Base-by-base conservation (phyloP, 1,140 invertebrate genomes). In the Macrocentrus cingulum region DNA sequence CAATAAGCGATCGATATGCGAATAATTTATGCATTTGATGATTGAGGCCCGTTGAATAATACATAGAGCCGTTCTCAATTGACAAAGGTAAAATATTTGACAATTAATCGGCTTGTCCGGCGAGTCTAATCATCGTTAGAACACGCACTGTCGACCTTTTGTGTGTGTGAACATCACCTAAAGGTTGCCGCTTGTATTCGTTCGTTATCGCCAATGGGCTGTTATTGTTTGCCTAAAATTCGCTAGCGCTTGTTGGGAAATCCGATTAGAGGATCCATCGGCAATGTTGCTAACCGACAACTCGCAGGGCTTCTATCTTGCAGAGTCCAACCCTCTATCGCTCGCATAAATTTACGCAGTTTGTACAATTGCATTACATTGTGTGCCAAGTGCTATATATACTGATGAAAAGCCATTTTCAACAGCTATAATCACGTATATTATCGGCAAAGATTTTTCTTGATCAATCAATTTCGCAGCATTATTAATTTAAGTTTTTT, bases 201-300 rank as follows among this genome's bases (percentile, higher is more conserved):
- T 48, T 48, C 45, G 45, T 48, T 48, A 48, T 48, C 45, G 45
- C 11, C 23, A 48, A 48, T 48, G 20, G 45, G 45, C 16, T 48
- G 45, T 48, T 48, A 48, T 48, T 48, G 45, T 48, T 25, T 48
- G 45, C 22, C 22, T 16, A 15, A 23, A 48, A 48, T 23, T 48
- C 13, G 15, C 20, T 25, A 23, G 16, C 6, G 45, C n/a, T 25
- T 23, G 22, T n/a, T 9, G 45, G 13, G 20, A 25, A 48, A 48
- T 48, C 45, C 45, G 45, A 48, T 48, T 48, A 48, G 22, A 19
- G 19, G 20, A 48, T 23, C 45, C 45, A 48, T n/a, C 45, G 22
- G 16, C 7, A 15, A 23, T 48, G 19, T 13, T 3, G n/a, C 45
- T 48, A 48, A 48, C 19, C 22, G 22, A 19, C 22, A 19, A 48